Conservation (phyloP, 2,113 vertebrate genomes). For the Calonectris borealis region DNA sequence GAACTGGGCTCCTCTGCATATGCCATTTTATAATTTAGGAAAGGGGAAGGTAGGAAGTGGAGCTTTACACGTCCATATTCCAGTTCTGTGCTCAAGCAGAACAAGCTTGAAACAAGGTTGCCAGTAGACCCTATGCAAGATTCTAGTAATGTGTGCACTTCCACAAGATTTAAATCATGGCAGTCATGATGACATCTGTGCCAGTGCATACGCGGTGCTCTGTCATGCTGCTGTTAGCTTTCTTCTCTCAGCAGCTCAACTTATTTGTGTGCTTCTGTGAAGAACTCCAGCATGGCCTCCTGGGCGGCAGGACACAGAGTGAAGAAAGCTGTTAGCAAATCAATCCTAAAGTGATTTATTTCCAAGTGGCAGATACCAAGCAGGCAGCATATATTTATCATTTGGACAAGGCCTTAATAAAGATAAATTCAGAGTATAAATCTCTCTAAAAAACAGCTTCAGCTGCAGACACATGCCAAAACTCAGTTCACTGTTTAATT, state of each 20-base stretch:
- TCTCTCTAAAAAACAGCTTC: slow-evolving; percentile 63
- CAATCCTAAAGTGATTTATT: slow-evolving; percentile 84
- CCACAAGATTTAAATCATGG: background rate
- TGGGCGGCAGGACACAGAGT: slow-evolving; percentile 54
- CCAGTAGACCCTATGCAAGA: background rate
- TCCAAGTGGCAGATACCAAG: slow-evolving; percentile 77
- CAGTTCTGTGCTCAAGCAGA: background rate
- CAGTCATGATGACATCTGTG: background rate
- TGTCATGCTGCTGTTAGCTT: background rate
- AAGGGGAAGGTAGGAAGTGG: background rate
- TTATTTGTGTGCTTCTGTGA: slow-evolving; percentile 39
- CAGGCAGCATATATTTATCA: slow-evolving; percentile 79
- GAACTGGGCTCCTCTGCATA: background rate
- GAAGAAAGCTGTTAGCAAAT: slow-evolving; percentile 77
- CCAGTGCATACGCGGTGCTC: background rate
- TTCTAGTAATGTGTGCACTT: background rate
- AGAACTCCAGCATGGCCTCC: slow-evolving; percentile 65
- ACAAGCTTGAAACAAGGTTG: background rate
- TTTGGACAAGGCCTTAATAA: slow-evolving; percentile 84
- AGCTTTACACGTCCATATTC: background rate
- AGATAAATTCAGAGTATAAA: slow-evolving; percentile 77
- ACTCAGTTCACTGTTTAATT: slow-evolving; percentile 66
- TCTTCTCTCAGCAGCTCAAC: background rate
- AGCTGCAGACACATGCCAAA: slow-evolving; percentile 70
- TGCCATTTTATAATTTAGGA: background rate